Conservation (phyloP, 35 echinoderm and acorn worm species). For the Anneissia japonica region DNA sequence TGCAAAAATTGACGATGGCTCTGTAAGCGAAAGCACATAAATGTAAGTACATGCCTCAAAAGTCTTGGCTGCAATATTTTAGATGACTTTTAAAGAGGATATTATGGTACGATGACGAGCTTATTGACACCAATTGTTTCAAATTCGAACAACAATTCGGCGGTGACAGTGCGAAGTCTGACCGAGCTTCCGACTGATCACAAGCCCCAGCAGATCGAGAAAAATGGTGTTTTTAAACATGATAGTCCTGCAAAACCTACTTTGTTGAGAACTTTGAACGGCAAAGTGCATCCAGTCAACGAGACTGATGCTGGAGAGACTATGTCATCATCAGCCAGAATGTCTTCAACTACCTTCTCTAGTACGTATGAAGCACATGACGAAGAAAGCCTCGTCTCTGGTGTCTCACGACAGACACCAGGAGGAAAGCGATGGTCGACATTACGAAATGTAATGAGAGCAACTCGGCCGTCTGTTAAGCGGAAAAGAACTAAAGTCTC, state of each 20-base stretch:
- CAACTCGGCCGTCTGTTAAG: neutral
- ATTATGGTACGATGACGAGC: neutral
- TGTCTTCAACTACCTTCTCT: neutral
- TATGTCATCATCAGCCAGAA: neutral
- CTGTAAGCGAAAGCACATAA: too few species aligned
- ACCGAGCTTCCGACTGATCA: neutral
- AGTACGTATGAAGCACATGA: neutral
- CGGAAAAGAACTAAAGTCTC: neutral
- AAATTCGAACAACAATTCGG: neutral
- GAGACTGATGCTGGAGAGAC: neutral
- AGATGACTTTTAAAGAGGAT: too few species aligned
- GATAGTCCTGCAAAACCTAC: too few species aligned
- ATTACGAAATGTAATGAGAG: neutral
- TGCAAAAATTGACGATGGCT: too few species aligned
- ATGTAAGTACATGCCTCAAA: too few species aligned
- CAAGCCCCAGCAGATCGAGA: too few species aligned
- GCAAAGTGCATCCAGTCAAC: neutral
- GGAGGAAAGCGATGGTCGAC: neutral
- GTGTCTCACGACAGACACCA: neutral
- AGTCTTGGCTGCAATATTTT: too few species aligned
- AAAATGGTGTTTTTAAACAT: too few species aligned
- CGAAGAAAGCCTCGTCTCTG: neutral
- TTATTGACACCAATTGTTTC: neutral
- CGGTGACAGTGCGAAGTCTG: neutral
- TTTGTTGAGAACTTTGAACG: neutral